These are phyloP conservation scores for Pampusana beccarii DNA, from an alignment of 2,113 vertebrate species.

Conservation along the genomic window DNA sequence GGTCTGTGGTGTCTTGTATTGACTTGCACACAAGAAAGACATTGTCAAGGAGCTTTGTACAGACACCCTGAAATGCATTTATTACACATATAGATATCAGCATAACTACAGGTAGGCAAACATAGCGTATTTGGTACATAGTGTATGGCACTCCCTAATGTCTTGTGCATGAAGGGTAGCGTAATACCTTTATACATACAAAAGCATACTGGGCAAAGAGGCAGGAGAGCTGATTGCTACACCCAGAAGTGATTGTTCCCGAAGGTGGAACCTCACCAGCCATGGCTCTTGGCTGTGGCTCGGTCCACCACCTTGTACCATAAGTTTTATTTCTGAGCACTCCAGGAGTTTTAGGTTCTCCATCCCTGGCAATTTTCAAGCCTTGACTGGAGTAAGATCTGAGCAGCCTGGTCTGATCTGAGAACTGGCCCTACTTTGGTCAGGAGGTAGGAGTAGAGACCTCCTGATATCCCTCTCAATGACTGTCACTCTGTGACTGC, in stretches of 20 bases:
- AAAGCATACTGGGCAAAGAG: not conserved
- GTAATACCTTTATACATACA: not conserved
- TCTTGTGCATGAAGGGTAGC: not conserved
- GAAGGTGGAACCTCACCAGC: not conserved
- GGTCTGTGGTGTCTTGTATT: not conserved
- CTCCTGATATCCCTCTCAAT: not conserved
- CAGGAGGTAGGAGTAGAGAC: not conserved
- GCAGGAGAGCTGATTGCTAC: not conserved
- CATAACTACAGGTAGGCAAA: not conserved
- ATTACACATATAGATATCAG: not conserved
- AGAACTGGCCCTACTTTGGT: not conserved
- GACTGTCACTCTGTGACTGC: not conserved
- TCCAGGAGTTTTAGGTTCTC: not conserved
- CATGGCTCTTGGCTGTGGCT: not conserved
- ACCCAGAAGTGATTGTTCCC: not conserved
- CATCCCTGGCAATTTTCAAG: not conserved
- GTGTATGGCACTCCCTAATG: not conserved
- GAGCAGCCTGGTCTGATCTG: not conserved
- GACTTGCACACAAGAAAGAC: not conserved
- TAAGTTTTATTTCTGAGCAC: not conserved
- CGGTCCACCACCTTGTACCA: not conserved
- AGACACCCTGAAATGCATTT: not conserved
- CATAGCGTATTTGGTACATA: not conserved
- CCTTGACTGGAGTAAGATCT: not conserved
- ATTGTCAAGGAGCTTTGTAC: not conserved